Evolutionary conservation across 2,797 vertebrate genomes (phyloP).

Genomic region (Meda fulgida): DNA sequence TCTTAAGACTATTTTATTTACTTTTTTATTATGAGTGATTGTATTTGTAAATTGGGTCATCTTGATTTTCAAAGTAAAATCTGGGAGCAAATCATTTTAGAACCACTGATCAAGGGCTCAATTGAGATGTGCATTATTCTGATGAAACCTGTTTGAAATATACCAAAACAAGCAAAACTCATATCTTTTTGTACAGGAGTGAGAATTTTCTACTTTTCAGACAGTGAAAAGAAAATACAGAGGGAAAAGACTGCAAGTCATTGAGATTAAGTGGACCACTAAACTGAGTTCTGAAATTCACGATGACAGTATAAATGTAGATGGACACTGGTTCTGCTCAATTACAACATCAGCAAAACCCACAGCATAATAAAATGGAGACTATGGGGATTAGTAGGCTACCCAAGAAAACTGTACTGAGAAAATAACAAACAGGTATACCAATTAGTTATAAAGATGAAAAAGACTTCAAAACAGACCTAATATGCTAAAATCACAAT

Average conservation of each 20-base stretch:
- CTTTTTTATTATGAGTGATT: neutral
- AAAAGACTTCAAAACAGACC: constrained; percentile 43
- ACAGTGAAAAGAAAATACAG: neutral
- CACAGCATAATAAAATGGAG: neutral
- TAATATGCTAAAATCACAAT: constrained; percentile 27
- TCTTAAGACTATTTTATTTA: too few species aligned
- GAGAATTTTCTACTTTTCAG: neutral
- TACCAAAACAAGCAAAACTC: neutral
- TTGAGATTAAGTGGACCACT: constrained; percentile 9
- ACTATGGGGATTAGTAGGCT: neutral
- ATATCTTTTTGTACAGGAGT: neutral
- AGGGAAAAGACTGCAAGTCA: neutral
- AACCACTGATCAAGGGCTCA: neutral
- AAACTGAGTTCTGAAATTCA: constrained; percentile 37
- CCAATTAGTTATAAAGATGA: constrained; percentile 42
- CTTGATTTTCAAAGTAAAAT: neutral
- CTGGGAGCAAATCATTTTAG: neutral
- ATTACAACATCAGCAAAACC: constrained; percentile 3
- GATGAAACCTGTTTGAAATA: neutral
- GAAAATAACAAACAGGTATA: constrained; percentile 35
- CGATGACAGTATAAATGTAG: constrained; percentile 36
- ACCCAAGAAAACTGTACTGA: neutral
- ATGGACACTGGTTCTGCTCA: constrained; percentile 6
- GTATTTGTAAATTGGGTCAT: neutral
- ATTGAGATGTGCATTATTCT: neutral